Evolutionary conservation across 2,888 invertebrate species (phyloP).

Genomic region (Molorchus minor): DNA sequence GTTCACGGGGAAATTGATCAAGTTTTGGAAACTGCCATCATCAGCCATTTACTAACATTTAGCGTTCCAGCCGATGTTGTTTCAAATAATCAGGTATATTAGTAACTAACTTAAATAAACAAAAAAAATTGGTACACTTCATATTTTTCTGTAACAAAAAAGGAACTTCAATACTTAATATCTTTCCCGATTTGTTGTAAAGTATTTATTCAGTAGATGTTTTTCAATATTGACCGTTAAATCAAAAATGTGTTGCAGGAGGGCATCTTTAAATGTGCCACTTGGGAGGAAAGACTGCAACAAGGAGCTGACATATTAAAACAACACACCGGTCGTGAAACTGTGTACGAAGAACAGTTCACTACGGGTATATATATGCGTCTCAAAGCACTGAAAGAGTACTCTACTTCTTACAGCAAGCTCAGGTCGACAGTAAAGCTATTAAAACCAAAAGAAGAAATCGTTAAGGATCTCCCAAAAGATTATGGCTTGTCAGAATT

Average conservation of each 20-base stretch:
- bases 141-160: no score
- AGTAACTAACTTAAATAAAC: no score
- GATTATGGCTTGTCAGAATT: constrained; percentile 73
- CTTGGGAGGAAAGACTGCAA: constrained; percentile 27
- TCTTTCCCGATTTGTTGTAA: no score
- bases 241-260: constrained; percentile 23
- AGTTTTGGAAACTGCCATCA: constrained; percentile 66
- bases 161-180: no score
- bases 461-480: constrained; percentile 59
- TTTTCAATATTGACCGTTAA: not conserved
- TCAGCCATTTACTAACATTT: constrained; percentile 63
- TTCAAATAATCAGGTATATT: constrained; percentile 58
- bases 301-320: constrained; percentile 2
- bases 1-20: constrained; percentile 62
- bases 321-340: not conserved
- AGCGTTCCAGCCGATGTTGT: constrained; percentile 61
- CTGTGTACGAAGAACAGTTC: constrained; percentile 18
- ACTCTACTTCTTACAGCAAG: constrained; percentile 41
- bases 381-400: constrained; percentile 37
- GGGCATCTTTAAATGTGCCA: constrained; percentile 18
- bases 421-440: constrained; percentile 45
- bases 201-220: no score
- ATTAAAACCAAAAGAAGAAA: constrained; percentile 39
- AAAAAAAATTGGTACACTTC: no score
- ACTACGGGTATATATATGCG: constrained; percentile 40